Conservation (phyloP, 2,113 vertebrate species). For the Oxyura jamaicensis region DNA sequence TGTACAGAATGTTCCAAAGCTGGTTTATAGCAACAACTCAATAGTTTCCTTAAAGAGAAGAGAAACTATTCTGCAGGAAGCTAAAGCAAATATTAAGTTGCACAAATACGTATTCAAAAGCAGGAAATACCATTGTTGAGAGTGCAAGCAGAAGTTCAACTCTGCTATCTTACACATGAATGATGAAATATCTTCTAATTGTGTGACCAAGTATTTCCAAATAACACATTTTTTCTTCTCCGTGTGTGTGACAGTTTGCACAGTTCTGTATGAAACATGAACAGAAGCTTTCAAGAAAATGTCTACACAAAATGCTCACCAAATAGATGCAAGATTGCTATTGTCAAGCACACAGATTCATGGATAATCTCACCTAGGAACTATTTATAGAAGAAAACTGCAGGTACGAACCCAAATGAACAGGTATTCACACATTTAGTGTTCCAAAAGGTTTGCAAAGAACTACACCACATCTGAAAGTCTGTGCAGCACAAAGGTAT, state of each 20-base stretch:
- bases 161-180: not conserved
- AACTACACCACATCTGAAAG: not conserved
- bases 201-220: not conserved
- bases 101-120: slow-evolving; percentile 13
- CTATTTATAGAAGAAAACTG: not conserved
- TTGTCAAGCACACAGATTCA: not conserved
- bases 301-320: not conserved
- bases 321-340: not conserved
- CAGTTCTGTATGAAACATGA: not conserved
- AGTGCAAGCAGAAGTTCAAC: slow-evolving; percentile 12
- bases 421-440: not conserved
- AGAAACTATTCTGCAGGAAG: slow-evolving; percentile 21
- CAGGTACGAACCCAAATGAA: not conserved
- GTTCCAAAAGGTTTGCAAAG: not conserved
- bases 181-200: not conserved
- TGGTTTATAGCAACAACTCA: not conserved
- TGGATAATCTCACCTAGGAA: not conserved
- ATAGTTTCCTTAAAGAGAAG: not conserved
- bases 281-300: not conserved
- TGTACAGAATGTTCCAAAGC: slow-evolving; percentile 49
- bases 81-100: slow-evolving; percentile 14
- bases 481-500: not conserved
- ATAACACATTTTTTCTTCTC: not conserved
- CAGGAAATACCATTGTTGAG: slow-evolving; percentile 41
- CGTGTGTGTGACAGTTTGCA: not conserved